Evolutionary conservation across 2,888 invertebrate species (phyloP).

Genomic region (Lathronympha strigana): DNA sequence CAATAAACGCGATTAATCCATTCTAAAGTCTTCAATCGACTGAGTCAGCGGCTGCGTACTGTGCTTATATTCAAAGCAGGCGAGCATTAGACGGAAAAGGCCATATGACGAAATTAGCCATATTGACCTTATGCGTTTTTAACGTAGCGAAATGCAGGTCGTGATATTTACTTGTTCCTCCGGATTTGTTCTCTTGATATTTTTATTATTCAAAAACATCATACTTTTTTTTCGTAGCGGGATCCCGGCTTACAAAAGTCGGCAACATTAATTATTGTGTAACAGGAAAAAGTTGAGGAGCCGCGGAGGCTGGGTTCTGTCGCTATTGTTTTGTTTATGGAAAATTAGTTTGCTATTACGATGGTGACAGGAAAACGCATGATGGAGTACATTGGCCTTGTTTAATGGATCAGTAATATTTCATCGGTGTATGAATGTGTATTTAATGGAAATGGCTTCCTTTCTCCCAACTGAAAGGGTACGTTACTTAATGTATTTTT

Average conservation of each 20-base stretch:
- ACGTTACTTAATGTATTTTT: no score
- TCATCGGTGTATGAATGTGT: not conserved
- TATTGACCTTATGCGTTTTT: no score
- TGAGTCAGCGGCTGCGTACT: no score
- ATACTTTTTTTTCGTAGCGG: not conserved
- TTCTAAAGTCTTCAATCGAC: no score
- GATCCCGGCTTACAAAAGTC: not conserved
- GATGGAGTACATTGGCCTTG: not conserved
- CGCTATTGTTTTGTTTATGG: slow-evolving; percentile 25
- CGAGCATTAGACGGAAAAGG: no score
- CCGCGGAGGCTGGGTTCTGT: slow-evolving; percentile 2
- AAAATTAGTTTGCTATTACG: slow-evolving; percentile 13
- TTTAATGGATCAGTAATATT: not conserved
- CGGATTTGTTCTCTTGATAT: not conserved
- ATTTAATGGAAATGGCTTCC: not conserved
- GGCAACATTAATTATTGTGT: slow-evolving; percentile 40
- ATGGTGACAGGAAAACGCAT: not conserved
- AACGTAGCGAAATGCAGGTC: no score
- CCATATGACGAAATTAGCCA: no score
- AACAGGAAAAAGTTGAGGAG: slow-evolving; percentile 28
- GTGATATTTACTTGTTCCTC: no score
- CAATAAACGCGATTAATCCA: no score
- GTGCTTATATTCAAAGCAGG: no score
- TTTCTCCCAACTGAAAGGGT: not conserved
- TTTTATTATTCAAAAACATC: not conserved